These are phyloP conservation scores for Sthenelais limicola DNA, from an alignment of 2,888 invertebrate genomes.

Conservation along the genomic window DNA sequence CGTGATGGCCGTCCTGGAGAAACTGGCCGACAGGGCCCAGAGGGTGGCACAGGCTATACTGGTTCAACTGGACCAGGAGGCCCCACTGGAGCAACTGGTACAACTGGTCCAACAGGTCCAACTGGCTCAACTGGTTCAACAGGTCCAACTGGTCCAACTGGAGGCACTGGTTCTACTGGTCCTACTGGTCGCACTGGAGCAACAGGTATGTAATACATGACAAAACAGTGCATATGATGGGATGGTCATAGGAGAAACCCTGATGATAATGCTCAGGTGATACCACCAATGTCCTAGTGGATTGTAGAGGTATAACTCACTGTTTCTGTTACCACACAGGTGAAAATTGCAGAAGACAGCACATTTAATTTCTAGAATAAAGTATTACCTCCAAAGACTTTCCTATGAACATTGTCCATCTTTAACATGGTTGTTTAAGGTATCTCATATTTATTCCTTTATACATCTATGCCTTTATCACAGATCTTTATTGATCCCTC, in stretches of 20 bases:
- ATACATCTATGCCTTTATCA: no score
- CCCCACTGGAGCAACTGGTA: slow-evolving; percentile 43
- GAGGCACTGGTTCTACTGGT: slow-evolving; percentile 41
- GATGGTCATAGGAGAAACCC: not conserved
- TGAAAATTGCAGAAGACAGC: no score
- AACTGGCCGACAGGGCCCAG: slow-evolving; percentile 39
- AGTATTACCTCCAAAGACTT: no score
- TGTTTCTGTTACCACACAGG: no score
- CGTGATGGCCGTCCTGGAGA: slow-evolving; percentile 40
- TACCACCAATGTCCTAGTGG: not conserved
- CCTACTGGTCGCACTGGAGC: slow-evolving; percentile 36
- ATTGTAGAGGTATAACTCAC: slow-evolving; percentile 4
- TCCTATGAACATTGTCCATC: no score
- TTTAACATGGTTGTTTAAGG: no score
- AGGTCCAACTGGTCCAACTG: slow-evolving; percentile 47
- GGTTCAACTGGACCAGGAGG: slow-evolving; percentile 41
- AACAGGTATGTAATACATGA: slow-evolving; percentile 17
- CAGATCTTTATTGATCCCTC: no score
- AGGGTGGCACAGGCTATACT: slow-evolving; percentile 11
- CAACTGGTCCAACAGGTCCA: slow-evolving; percentile 42
- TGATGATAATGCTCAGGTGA: not conserved
- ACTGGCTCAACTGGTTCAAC: slow-evolving; percentile 46
- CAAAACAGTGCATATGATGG: not conserved
- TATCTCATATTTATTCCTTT: no score
- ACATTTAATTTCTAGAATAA: no score